Evolutionary conservation across 2,113 vertebrate genomes (phyloP).

Genomic region (Anolis sagrei): DNA sequence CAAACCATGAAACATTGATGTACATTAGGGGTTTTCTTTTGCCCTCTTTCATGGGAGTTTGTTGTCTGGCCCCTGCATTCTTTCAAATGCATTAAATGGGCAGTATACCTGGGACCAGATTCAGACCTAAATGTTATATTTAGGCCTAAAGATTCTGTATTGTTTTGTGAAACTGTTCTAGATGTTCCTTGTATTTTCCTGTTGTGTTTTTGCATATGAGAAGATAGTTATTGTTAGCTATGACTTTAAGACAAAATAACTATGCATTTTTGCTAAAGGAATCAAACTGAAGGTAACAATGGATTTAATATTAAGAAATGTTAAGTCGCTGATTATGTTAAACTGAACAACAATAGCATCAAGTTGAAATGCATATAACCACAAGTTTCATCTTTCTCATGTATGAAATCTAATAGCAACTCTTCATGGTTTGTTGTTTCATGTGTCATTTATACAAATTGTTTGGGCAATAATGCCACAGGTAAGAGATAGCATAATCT

Average conservation of each 20-base stretch:
- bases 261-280: conserved; percentile 22
- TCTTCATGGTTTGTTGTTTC: background rate
- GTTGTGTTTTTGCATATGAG: background rate
- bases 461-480: background rate
- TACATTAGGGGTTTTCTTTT: too few species aligned
- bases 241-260: conserved; percentile 11
- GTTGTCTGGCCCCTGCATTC: too few species aligned
- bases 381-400: background rate
- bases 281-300: background rate
- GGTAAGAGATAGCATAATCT: conserved; percentile 13
- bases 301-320: background rate
- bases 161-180: background rate
- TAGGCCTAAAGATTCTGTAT: background rate
- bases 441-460: conserved; percentile 12
- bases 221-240: background rate
- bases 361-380: conserved; percentile 21
- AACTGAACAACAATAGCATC: background rate
- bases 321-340: background rate
- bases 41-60: too few species aligned
- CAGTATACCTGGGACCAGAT: too few species aligned
- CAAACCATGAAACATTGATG: too few species aligned
- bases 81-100: too few species aligned
- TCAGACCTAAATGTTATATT: too few species aligned
- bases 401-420: background rate
- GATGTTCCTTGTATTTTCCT: accelerated